A percentile compares a stretch with the other conserved stretches of the same genome.
phyloP scores from a whole-genome alignment of 1,140 invertebrate species.

The Paraescarpia echinospica region DNA sequence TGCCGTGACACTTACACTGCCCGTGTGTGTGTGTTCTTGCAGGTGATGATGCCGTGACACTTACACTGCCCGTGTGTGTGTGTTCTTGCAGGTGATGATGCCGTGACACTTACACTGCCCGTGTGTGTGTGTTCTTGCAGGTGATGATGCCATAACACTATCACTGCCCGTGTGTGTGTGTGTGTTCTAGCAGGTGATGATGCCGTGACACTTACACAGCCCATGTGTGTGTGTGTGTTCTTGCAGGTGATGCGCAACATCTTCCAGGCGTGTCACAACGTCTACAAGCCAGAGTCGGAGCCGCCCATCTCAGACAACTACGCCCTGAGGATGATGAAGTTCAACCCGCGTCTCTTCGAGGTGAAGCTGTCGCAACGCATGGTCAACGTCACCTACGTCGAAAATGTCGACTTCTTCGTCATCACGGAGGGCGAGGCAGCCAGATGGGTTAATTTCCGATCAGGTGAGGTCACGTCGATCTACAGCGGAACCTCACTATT shows the following conservation, averaged over 20 bases:
- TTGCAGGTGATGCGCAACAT: constrained; percentile 57
- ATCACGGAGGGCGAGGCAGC: constrained; percentile 50
- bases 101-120: too few species aligned
- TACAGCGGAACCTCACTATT: background rate
- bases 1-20: background rate
- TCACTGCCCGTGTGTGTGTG: too few species aligned
- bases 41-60: background rate
- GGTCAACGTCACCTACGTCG: constrained; percentile 49
- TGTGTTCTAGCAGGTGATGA: too few species aligned
- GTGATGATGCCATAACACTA: too few species aligned
- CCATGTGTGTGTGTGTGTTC: constrained; percentile 22
- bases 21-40: too few species aligned
- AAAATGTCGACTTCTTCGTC: constrained; percentile 49
- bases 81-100: constrained; percentile 49
- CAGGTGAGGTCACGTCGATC: constrained; percentile 37
- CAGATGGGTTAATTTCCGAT: constrained; percentile 48
- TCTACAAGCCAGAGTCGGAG: constrained; percentile 45
- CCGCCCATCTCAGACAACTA: constrained; percentile 39
- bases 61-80: background rate
- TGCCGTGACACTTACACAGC: too few species aligned
- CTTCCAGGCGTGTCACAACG: constrained; percentile 54
- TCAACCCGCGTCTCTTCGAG: constrained; percentile 51
- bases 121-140: too few species aligned
- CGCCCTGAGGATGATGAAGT: constrained; percentile 47
- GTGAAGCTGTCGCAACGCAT: constrained; percentile 47